Evolutionary conservation across 1,140 invertebrate species (phyloP).

Genomic region (Drosophila santomea): DNA sequence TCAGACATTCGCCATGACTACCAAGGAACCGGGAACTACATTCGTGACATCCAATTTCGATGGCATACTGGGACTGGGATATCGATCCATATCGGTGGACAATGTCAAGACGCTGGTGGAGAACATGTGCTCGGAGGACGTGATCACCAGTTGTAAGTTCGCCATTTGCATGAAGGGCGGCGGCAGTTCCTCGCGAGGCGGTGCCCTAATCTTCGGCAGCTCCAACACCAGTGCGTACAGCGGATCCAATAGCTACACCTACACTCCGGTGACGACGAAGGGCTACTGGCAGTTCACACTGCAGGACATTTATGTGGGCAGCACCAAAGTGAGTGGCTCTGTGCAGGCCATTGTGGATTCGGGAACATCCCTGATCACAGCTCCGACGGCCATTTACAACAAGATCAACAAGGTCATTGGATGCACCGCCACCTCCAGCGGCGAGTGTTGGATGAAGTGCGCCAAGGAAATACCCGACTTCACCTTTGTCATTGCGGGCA

Average conservation of each 20-base stretch:
- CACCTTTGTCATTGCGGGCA: constrained; percentile 15
- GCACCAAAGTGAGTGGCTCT: constrained; percentile 62
- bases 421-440: constrained; percentile 32
- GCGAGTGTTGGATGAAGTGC: constrained; percentile 42
- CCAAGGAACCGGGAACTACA: constrained; percentile 93
- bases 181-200: constrained; percentile 33
- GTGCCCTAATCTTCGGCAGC: constrained; percentile 41
- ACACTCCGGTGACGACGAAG: constrained; percentile 50
- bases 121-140: constrained; percentile 94
- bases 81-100: constrained; percentile 94
- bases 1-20: constrained; percentile 98
- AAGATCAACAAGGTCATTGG: constrained; percentile 57
- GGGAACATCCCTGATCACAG: constrained; percentile 90
- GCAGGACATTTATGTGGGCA: constrained; percentile 25
- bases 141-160: constrained; percentile 92
- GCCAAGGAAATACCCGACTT: constrained; percentile 18
- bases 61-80: constrained; percentile 96
- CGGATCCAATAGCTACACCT: constrained; percentile 40
- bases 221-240: constrained; percentile 34
- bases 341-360: constrained; percentile 90
- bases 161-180: constrained; percentile 94
- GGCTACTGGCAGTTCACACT: constrained; percentile 68
- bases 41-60: constrained; percentile 98
- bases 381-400: constrained; percentile 86
- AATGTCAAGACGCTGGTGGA: constrained; percentile 96